Conservation (phyloP, 2,113 vertebrate species). For the Scolopax mira region DNA sequence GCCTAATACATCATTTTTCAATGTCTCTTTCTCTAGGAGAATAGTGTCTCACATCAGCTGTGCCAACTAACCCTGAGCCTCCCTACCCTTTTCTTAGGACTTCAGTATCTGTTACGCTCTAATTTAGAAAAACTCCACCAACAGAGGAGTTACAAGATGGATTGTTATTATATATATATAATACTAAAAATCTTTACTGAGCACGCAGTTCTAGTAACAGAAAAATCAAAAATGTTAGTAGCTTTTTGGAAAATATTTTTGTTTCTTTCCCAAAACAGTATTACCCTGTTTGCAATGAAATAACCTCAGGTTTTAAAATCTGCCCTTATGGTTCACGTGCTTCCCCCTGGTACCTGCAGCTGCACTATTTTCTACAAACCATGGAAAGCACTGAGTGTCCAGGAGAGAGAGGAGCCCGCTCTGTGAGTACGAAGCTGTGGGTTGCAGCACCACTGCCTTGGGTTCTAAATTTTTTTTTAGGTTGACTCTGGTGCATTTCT, state of each 20-base stretch:
- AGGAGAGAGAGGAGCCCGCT: rapidly evolving
- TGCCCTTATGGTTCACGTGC: neutral
- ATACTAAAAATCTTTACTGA: neutral
- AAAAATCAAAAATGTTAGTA: neutral
- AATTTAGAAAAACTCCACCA: neutral
- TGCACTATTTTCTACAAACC: neutral
- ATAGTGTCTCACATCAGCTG: neutral
- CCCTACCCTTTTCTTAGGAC: neutral
- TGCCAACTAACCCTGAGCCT: neutral
- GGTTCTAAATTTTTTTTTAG: neutral
- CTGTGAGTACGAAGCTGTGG: neutral
- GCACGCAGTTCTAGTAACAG: neutral
- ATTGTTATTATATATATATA: neutral
- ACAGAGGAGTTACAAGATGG: neutral
- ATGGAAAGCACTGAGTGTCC: neutral
- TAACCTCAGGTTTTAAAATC: neutral
- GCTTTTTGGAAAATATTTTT: neutral
- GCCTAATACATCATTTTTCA: neutral
- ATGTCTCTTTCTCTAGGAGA: neutral
- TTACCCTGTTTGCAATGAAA: neutral
- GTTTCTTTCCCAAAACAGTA: neutral
- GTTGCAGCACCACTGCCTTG: neutral
- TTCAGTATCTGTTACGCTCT: neutral
- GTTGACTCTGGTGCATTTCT: neutral
- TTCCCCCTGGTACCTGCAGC: neutral